Percentiles rank a stretch among this genome's conserved stretches.
These are phyloP conservation scores for Ctenoplectra terminalis DNA, from an alignment of 1,140 invertebrate genomes.

Conservation along the genomic window DNA sequence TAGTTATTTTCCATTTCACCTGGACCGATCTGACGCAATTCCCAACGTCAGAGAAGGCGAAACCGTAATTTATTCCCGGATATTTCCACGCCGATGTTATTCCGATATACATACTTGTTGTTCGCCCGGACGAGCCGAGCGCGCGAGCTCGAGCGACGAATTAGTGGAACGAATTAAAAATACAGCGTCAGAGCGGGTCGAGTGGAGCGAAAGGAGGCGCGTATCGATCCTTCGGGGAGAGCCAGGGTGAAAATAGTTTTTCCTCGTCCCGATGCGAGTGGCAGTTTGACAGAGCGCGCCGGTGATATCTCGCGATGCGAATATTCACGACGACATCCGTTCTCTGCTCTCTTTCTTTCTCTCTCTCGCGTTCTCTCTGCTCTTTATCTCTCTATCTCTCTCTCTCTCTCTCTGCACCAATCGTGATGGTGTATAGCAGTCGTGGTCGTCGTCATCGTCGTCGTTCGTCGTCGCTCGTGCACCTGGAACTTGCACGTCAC, in stretches of 20 bases:
- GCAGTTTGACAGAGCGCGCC: constrained; percentile 44
- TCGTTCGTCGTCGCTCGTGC: constrained; percentile 24
- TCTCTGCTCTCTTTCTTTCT: background rate
- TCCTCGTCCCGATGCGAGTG: constrained; percentile 41
- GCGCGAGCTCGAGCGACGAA: constrained; percentile 21
- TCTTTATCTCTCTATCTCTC: too few species aligned
- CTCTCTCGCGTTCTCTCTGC: too few species aligned
- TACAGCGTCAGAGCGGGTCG: constrained; percentile 18
- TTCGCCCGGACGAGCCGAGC: background rate
- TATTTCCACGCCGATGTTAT: background rate
- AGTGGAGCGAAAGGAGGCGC: constrained; percentile 19
- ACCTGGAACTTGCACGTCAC: constrained; percentile 57
- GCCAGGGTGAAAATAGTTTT: constrained; percentile 50
- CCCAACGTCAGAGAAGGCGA: too few species aligned
- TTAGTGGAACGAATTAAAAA: constrained; percentile 50
- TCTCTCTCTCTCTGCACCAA: too few species aligned
- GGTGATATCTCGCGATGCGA: constrained; percentile 60
- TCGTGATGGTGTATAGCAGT: background rate
- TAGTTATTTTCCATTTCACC: background rate
- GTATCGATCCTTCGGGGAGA: constrained; percentile 31
- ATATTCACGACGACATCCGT: constrained; percentile 48
- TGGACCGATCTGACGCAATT: too few species aligned
- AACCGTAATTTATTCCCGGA: constrained; percentile 7
- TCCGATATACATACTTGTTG: background rate
- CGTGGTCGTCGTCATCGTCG: background rate